phyloP scores from a whole-genome alignment of 1,140 invertebrate genomes.

The Heterodera schachtii region DNA sequence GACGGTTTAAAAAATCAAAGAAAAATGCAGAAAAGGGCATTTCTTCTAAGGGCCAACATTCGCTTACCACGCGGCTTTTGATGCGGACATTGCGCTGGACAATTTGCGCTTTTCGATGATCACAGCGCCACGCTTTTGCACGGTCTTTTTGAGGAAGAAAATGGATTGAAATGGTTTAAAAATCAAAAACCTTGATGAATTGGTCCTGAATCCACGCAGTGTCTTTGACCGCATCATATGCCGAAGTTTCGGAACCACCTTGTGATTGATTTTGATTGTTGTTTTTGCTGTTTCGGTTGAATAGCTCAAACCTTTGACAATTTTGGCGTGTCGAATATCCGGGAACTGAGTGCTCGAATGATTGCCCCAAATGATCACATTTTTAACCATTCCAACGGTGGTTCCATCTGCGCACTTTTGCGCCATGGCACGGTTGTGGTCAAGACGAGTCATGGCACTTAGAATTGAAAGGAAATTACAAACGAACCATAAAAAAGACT shows the following conservation, averaged over 20 bases:
- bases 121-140: constrained; percentile 94
- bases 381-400: constrained; percentile 76
- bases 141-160: constrained; percentile 72
- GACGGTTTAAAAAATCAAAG: no score
- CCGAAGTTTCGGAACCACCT: constrained; percentile 64
- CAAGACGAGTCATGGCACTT: constrained; percentile 91
- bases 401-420: constrained; percentile 72
- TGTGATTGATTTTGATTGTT: constrained; percentile 4
- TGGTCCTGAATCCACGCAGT: constrained; percentile 78
- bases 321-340: constrained; percentile 81
- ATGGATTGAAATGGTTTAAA: not conserved
- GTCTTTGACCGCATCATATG: constrained; percentile 79
- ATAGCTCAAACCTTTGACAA: constrained; percentile 53
- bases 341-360: constrained; percentile 98
- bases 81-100: constrained; percentile 95
- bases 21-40: no score
- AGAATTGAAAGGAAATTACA: constrained; percentile 21
- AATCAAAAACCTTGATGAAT: constrained; percentile 74
- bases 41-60: no score
- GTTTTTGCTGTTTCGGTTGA: not conserved
- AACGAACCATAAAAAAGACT: not conserved
- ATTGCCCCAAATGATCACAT: constrained; percentile 98
- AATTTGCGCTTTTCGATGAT: constrained; percentile 96
- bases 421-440: constrained; percentile 91
- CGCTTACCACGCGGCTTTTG: constrained; percentile 91